Evolutionary conservation across 2,797 vertebrate genomes (phyloP), one percentile per base, ranked within the genome.

Genomic region (Ptychobarbus kaznakovi): DNA sequence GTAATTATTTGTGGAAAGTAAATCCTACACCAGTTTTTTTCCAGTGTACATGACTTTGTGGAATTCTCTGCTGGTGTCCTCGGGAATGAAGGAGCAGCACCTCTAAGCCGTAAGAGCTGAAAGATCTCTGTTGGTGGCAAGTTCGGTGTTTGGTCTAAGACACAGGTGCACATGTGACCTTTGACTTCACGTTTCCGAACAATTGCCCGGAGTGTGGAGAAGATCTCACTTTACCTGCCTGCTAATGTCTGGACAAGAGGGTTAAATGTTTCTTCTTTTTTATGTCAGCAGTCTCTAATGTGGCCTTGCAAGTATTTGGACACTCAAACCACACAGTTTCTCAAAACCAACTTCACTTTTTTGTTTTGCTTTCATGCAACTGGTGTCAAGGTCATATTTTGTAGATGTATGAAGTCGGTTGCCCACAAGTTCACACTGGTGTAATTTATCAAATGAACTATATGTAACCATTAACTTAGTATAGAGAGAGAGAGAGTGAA

Each of bases 101-200:
- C 63, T 72, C 87, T 44, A 51, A 87, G 84, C n/a, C 32, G 40
- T 42, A 9, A 13, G 76, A 88, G 77, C 82, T 91, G 81, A 89
- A 89, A 87, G 81, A 86, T 86, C 91, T 93, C 63, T 89, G 82
- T 91, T 91, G 81, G 82, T 90, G 88, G 90, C 88, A 91, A 88
- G 89, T 92, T 91, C 86, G 87, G 86, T 95, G 95, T 96, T 96
- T 96, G 93, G 94, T 94, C 93, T 95, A 88, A 83, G 89, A 82
- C 89, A 87, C 95, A 95, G 95, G 95, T 96, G 95, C 93, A 90
- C 82, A 89, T 91, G 83, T 93, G 91, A 93, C 92, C 93, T 95
- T 92, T 95, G 91, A 93, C 93, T 88, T 90, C 80, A 53, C 12
- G 73, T 87, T 86, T 88, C 86, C 84, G 81, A 86, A 92, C 92